phyloP scores from a whole-genome alignment of 2,888 invertebrate species.

The Stenotaenia linearis region DNA sequence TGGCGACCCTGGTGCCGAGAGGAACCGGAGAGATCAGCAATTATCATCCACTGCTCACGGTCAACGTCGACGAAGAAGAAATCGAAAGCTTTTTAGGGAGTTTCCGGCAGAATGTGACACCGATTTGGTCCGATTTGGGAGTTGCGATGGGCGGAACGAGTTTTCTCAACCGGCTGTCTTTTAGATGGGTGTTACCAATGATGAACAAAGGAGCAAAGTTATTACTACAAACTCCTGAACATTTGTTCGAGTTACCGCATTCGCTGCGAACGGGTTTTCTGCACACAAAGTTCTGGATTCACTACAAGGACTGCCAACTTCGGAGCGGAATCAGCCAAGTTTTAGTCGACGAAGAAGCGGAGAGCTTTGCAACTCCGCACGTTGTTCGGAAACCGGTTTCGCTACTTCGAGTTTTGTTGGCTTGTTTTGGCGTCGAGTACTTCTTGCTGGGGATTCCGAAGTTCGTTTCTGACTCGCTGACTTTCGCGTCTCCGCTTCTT shows the following conservation, averaged over 20 bases:
- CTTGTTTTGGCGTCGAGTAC: constrained; percentile 72
- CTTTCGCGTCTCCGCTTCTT: constrained; percentile 83
- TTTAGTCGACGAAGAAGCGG: constrained; percentile 38
- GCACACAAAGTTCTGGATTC: constrained; percentile 54
- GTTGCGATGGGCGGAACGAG: constrained; percentile 72
- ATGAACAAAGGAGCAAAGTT: constrained; percentile 72
- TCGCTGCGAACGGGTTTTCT: constrained; percentile 59
- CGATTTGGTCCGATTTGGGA: constrained; percentile 66
- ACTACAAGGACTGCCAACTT: constrained; percentile 41
- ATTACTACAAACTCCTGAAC: constrained; percentile 66
- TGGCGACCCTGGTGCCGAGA: constrained; percentile 64
- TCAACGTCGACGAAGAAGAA: constrained; percentile 43
- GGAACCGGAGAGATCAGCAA: constrained; percentile 52
- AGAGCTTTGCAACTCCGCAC: background rate
- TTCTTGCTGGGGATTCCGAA: constrained; percentile 77
- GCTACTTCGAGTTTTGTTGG: constrained; percentile 63
- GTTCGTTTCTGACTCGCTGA: constrained; percentile 71
- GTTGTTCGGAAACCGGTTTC: constrained; percentile 41
- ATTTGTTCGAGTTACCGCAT: constrained; percentile 73
- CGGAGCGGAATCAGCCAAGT: constrained; percentile 32
- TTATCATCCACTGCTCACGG: constrained; percentile 53
- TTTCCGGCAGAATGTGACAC: constrained; percentile 35
- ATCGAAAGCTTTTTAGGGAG: constrained; percentile 29
- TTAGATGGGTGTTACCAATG: constrained; percentile 81
- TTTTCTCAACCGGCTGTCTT: constrained; percentile 66